Percentiles rank a stretch among this genome's conserved stretches.
Evolutionary conservation across 2,113 vertebrate species (phyloP).

Genomic region (Junco hyemalis): DNA sequence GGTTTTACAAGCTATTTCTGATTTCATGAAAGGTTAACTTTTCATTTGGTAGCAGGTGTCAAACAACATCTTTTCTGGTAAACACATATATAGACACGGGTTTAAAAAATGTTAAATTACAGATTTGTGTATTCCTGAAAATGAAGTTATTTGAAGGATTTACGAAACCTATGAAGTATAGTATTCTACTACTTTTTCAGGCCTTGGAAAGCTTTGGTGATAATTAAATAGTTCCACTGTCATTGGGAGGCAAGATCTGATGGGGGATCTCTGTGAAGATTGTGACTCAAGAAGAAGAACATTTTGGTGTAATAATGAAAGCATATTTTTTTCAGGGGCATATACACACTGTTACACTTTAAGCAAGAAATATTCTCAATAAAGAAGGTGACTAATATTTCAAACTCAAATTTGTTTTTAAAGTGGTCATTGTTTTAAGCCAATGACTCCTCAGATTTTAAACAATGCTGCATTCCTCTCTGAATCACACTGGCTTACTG

Average conservation of each 20-base stretch:
- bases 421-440: not conserved
- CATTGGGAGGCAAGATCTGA: not conserved
- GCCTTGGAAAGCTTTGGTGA: not conserved
- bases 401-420: not conserved
- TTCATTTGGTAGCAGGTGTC: not conserved
- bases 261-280: not conserved
- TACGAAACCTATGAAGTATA: not conserved
- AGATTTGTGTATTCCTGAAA: not conserved
- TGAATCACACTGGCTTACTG: not conserved
- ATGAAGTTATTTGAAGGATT: not conserved
- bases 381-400: not conserved
- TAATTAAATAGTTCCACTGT: not conserved
- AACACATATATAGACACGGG: rapidly evolving
- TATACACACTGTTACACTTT: not conserved
- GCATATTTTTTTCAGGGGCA: not conserved
- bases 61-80: not conserved
- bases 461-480: not conserved
- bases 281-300: not conserved
- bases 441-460: not conserved
- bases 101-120: not conserved
- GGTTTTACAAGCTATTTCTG: not conserved
- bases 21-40: not conserved
- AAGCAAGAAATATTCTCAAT: not conserved
- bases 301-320: not conserved
- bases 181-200: not conserved